Evolutionary conservation across 2,888 invertebrate species (phyloP).

Genomic region (Hermodice carunculata): DNA sequence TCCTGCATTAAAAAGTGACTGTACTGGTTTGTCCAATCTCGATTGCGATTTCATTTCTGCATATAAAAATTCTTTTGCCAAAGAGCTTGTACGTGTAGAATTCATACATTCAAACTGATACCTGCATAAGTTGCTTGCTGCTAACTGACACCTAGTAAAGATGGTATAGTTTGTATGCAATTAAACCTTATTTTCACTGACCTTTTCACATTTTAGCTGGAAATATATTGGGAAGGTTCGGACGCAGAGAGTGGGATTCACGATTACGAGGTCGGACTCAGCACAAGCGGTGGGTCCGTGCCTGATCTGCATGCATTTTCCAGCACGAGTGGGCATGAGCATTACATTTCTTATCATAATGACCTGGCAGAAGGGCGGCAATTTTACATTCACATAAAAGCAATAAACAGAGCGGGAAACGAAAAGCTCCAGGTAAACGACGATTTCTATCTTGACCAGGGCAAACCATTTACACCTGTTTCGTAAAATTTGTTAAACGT

Average conservation of each 20-base stretch:
- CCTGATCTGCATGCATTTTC: slow-evolving; percentile 43
- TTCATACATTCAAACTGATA: no score
- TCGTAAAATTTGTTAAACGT: no score
- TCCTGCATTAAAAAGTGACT: no score
- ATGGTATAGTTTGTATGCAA: background rate
- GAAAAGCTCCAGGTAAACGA: slow-evolving; percentile 38
- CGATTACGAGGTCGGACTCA: slow-evolving; percentile 47
- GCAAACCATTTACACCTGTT: no score
- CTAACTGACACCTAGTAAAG: background rate
- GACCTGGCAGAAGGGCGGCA: slow-evolving; percentile 43
- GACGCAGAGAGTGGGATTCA: slow-evolving; percentile 39
- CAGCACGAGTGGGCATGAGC: slow-evolving; percentile 43
- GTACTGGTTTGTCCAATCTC: no score
- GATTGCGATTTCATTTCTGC: no score
- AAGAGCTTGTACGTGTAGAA: no score
- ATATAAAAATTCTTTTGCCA: no score
- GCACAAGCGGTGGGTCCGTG: slow-evolving; percentile 31
- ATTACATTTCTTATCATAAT: slow-evolving; percentile 38
- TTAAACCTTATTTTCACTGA: background rate
- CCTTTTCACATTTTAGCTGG: background rate
- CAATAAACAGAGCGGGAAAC: slow-evolving; percentile 43
- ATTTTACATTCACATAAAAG: slow-evolving; percentile 48
- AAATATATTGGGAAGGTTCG: background rate
- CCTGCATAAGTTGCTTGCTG: no score
- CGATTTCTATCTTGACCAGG: no score